Percentiles rank a stretch among this genome's conserved stretches.
These are phyloP conservation scores for Eugnorisma glareosa DNA, from an alignment of 2,888 invertebrate genomes.

Conservation along the genomic window DNA sequence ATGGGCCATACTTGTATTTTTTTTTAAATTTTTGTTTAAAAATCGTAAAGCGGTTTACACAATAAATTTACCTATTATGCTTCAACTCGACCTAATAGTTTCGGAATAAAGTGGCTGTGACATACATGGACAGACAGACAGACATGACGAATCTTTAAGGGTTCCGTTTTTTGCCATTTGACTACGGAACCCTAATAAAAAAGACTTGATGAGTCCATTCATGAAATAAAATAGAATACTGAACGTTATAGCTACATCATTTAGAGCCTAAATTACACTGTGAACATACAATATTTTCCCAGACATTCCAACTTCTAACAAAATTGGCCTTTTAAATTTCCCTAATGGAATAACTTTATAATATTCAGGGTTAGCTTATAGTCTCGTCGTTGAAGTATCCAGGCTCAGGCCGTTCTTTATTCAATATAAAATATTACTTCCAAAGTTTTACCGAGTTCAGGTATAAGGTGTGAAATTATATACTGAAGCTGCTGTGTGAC, in stretches of 20 bases:
- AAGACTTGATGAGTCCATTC: neutral
- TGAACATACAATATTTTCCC: neutral
- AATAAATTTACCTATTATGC: too few relatives aligned
- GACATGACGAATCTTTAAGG: too few relatives aligned
- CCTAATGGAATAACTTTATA: constrained; percentile 46
- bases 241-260: neutral
- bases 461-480: constrained; percentile 19
- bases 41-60: too few relatives aligned
- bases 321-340: constrained; percentile 9
- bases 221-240: neutral
- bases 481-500: neutral
- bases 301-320: neutral
- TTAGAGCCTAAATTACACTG: neutral
- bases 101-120: too few relatives aligned
- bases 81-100: too few relatives aligned
- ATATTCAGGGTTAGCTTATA: constrained; percentile 3
- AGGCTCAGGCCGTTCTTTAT: constrained; percentile 1
- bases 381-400: constrained; percentile 16
- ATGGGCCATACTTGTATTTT: too few relatives aligned
- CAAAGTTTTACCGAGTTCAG: constrained; percentile 21
- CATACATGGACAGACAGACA: too few relatives aligned
- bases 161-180: too few relatives aligned
- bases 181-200: too few relatives aligned
- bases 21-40: too few relatives aligned
- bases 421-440: constrained; percentile 14